Evolutionary conservation across 2,113 vertebrate genomes (phyloP).

Genomic region (Myotis yumanensis): DNA sequence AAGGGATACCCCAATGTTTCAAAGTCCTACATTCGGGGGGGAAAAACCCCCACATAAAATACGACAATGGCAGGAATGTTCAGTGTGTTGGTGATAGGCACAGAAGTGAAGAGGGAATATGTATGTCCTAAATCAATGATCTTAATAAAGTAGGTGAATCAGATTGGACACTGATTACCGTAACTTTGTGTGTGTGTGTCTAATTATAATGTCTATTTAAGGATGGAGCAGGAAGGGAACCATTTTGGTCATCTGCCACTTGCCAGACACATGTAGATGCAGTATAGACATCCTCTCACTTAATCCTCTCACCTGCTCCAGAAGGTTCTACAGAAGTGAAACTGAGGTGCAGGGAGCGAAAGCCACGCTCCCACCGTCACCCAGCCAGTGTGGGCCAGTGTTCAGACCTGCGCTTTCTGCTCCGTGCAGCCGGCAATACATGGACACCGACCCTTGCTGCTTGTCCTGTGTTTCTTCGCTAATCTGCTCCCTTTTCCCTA

Average conservation of each 20-base stretch:
- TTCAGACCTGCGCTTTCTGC: not conserved
- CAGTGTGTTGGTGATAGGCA: not conserved
- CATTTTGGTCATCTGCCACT: not conserved
- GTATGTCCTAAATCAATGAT: not conserved
- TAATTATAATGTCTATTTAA: not conserved
- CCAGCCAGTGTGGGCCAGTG: accelerated
- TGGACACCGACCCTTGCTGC: not conserved
- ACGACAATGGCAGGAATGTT: not conserved
- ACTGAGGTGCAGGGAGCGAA: not conserved
- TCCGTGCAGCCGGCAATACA: accelerated
- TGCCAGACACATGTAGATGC: not conserved
- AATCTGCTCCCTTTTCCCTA: not conserved
- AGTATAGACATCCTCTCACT: not conserved
- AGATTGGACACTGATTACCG: not conserved
- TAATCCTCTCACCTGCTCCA: not conserved
- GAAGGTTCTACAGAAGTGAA: not conserved
- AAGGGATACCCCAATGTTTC: not conserved
- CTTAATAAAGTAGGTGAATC: not conserved
- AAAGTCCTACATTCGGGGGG: too few relatives aligned
- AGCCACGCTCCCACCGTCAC: not conserved
- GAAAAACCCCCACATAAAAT: not conserved
- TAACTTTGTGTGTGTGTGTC: not conserved
- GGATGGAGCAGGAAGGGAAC: not conserved
- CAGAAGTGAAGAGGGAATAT: not conserved
- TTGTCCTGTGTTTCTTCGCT: not conserved